Evolutionary conservation across 2,113 vertebrate genomes (phyloP).

Genomic region (Limanda limanda): DNA sequence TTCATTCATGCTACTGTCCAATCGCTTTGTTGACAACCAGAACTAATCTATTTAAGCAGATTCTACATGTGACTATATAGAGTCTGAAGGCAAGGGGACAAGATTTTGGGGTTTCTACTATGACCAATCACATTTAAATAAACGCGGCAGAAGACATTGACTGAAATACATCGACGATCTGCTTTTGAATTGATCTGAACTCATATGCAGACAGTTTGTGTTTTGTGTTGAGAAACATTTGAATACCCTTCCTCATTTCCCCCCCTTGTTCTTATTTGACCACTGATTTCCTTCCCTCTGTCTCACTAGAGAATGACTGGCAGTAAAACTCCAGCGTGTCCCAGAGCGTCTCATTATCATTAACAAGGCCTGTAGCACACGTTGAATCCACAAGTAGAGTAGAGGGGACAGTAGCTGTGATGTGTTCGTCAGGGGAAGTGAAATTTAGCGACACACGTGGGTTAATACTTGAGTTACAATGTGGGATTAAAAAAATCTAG

Average conservation of each 20-base stretch:
- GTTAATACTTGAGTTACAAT: neutral
- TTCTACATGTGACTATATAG: no score
- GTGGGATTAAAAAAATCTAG: neutral
- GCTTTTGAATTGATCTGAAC: no score
- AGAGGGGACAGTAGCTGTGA: neutral
- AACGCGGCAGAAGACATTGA: no score
- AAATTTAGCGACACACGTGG: neutral
- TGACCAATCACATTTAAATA: no score
- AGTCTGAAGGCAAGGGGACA: no score
- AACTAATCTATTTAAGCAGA: no score
- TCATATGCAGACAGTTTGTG: no score
- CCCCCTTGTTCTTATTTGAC: neutral
- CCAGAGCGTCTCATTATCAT: neutral
- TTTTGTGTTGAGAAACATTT: no score
- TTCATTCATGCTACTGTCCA: no score
- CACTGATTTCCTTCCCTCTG: neutral
- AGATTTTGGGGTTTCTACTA: no score
- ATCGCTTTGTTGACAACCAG: no score
- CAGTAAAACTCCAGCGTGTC: neutral
- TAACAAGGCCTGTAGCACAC: neutral
- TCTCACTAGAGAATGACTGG: neutral
- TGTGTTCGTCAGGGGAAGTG: neutral
- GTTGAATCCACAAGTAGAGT: neutral
- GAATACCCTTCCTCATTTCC: neutral
- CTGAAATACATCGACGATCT: no score